Base-by-base conservation (phyloP, 2,113 vertebrate genomes). In the Corydoras maculifer region DNA sequence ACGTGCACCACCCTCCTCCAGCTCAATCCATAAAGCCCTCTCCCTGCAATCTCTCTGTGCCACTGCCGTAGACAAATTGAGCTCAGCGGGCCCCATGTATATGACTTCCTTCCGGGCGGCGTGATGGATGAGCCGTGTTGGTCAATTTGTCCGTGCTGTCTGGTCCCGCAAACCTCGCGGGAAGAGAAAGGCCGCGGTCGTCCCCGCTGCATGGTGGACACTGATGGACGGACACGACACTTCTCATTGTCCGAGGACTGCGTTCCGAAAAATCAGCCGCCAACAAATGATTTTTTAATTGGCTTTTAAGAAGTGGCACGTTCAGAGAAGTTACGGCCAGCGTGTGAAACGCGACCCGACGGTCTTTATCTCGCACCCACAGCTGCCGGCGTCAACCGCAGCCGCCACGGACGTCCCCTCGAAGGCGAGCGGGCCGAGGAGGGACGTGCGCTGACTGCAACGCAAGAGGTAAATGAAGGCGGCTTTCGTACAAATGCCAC, bases 201-300 rank as follows among this genome's bases (percentile, higher is more conserved):
- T 8, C 10, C 58, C 12, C 53, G 60, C 68, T 43, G 53, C 62
- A 49, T 64, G 65, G 72, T 62, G 57, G 61, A 68, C 48, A n/a
- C 10, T 54, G 63, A 79, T 55, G 54, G 49, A 65, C 86, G 30
- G 85, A 83, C 82, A 84, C 83, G 83, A 77, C 84, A 72, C 76
- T 50, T 71, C 79, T 88, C 85, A 76, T 83, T 87, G 85, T 86
- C 72, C 72, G 84, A 84, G 85, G 86, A 85, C 89, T 90, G 89
- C 91, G 86, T 88, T 90, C 90, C 92, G 18, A 92, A 93, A 79
- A 93, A 92, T 90, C 87, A 90, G 88, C 90, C 86, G 81, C 80
- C 82, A 87, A 90, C 91, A 91, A 92, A 92, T 91, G 88, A 91
- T 91, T 91, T 92, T 84, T 92, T 92, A 92, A 93, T 92, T 92